Conservation (phyloP, 2,888 invertebrate genomes). For the Tetheella fluctuosa region DNA sequence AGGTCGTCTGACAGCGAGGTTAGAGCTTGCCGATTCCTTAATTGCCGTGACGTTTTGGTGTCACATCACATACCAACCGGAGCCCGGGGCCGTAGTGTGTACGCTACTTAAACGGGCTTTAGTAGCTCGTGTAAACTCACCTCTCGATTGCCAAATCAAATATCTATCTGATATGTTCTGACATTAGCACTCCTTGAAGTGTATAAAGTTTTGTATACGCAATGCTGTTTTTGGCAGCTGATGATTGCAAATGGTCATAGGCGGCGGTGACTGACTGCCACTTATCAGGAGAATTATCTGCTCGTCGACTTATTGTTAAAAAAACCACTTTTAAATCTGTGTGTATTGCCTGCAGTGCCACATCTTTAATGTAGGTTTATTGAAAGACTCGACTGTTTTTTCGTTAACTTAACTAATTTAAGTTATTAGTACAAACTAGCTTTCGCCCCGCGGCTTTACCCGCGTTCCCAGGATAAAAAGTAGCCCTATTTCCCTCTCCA, state of each 20-base stretch:
- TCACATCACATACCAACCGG: constrained; percentile 52
- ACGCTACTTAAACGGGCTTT: constrained; percentile 65
- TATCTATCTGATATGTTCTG: constrained; percentile 26
- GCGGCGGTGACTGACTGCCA: too few relatives aligned
- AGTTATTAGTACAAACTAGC: too few relatives aligned
- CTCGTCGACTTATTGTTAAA: too few relatives aligned
- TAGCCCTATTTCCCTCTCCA: too few relatives aligned
- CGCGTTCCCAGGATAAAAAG: too few relatives aligned
- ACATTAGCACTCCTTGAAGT: not conserved
- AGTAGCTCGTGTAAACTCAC: constrained; percentile 40
- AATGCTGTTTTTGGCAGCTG: not conserved
- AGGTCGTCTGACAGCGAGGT: constrained; percentile 77
- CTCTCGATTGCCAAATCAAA: constrained; percentile 48
- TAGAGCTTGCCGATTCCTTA: constrained; percentile 84
- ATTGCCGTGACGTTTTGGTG: constrained; percentile 84
- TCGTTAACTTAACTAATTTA: too few relatives aligned
- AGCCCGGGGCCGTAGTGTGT: constrained; percentile 34
- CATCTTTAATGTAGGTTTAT: too few relatives aligned
- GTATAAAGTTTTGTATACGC: not conserved
- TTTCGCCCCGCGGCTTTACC: too few relatives aligned
- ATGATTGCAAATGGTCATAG: not conserved
- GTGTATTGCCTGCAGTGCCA: too few relatives aligned
- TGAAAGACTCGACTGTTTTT: too few relatives aligned
- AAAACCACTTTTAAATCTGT: too few relatives aligned
- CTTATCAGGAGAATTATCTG: too few relatives aligned